phyloP scores from a whole-genome alignment of 2,888 invertebrate species.

The Isotomurus palustris region DNA sequence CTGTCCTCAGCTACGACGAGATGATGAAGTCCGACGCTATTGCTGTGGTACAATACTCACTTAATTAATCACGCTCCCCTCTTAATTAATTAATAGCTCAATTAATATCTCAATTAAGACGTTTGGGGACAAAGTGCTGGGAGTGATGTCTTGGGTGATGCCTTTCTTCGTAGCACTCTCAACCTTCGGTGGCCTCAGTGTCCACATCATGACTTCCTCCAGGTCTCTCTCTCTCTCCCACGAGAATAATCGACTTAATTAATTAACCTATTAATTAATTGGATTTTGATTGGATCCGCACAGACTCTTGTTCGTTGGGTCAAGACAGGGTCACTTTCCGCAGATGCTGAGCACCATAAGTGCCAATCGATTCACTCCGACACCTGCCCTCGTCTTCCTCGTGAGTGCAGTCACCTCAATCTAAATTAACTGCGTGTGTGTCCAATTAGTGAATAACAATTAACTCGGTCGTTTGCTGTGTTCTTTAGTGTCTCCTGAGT shows the following conservation, averaged over 20 bases:
- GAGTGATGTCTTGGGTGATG: conserved; percentile 59
- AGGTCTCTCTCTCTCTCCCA: background rate
- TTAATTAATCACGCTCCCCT: too few species aligned
- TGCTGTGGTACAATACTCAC: conserved; percentile 78
- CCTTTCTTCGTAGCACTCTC: conserved; percentile 84
- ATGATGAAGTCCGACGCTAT: conserved; percentile 78
- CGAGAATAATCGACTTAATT: conserved; percentile 57
- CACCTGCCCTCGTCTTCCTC: conserved; percentile 76
- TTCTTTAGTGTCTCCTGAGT: conserved; percentile 73
- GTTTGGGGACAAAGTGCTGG: conserved; percentile 68
- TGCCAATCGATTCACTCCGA: conserved; percentile 69
- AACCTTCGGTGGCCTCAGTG: conserved; percentile 74
- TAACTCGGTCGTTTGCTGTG: background rate
- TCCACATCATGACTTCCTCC: conserved; percentile 35
- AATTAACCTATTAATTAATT: background rate
- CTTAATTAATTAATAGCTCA: too few species aligned
- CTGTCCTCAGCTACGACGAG: conserved; percentile 74
- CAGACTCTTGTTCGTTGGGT: conserved; percentile 48
- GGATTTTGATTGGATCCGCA: background rate
- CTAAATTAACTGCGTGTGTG: background rate
- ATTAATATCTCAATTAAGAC: too few species aligned
- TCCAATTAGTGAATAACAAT: background rate
- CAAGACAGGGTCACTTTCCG: conserved; percentile 81
- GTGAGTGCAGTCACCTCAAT: background rate
- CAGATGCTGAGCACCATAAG: conserved; percentile 75